Base-by-base conservation (phyloP, 1,140 invertebrate genomes). In the Elysia chlorotica region DNA sequence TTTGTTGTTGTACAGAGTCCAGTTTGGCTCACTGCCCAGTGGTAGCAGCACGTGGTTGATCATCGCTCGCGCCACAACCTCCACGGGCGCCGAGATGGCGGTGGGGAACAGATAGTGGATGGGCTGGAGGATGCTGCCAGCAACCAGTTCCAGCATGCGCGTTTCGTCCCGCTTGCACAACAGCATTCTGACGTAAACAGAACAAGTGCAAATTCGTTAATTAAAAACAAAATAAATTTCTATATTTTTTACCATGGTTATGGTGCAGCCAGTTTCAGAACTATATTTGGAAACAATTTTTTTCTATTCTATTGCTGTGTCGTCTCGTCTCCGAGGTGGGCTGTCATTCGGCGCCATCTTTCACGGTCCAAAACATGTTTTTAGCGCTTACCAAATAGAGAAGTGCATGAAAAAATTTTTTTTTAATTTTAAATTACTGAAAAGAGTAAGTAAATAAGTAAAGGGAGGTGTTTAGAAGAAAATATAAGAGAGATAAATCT, bases 1-100 rank as follows among this genome's bases (percentile, higher is more conserved):
- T 71, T 81, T 83, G 75, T 87, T 87, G 62, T 85, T 81, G 75
- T 82, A 81, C 2, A 85, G 37, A 63, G 84, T 78, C 30, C 62
- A 25, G 17, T 56, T 66, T 38, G 48, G 61, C 19, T 10, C 17
- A 6, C 54, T 76, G 0, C 73, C 71, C 0, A 70, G 62, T 3
- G 77, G 48, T 2, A 74, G 54, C n/a, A 84, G 65, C 28, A 74
- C 79, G 75, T 79, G 80, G 70, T 83, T 84, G 61, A 86, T 72
- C 79, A 87, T 84, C 31, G 84, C 82, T 33, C 74, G 73, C 17
- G 82, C 81, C n/a, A 85, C 71, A 17, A 75, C 76, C 1, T 81
- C 77, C 21, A 82, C 78, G 1, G 86, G 85, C 36, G 81, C 79
- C 3, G 83, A 82, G 10, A 86, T 80, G 25, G 84, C 82, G 25